Evolutionary conservation across 2,888 invertebrate genomes (phyloP).

Genomic region (Troides helena): DNA sequence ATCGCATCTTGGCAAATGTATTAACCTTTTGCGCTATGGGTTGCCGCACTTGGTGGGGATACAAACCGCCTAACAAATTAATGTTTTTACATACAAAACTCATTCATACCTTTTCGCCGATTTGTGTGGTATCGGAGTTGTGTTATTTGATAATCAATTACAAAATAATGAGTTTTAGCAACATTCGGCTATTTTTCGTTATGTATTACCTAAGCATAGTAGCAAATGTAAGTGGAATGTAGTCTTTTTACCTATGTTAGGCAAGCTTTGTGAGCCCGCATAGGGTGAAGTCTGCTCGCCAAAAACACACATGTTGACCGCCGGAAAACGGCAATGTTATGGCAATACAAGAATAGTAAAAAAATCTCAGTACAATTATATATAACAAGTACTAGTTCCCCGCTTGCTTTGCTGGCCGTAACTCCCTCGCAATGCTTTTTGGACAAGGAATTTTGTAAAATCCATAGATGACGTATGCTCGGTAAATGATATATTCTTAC

Average conservation of each 20-base stretch:
- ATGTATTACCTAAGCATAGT: background rate
- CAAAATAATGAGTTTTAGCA: background rate
- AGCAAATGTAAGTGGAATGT: background rate
- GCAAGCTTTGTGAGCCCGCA: too few relatives aligned
- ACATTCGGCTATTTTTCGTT: background rate
- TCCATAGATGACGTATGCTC: too few relatives aligned
- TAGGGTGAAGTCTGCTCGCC: too few relatives aligned
- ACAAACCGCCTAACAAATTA: background rate
- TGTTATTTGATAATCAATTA: background rate
- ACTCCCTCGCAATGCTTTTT: too few relatives aligned
- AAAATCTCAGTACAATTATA: too few relatives aligned
- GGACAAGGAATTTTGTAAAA: too few relatives aligned
- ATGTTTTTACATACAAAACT: background rate
- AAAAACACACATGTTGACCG: too few relatives aligned
- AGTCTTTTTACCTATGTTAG: background rate
- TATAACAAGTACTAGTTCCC: too few relatives aligned
- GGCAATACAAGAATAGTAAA: too few relatives aligned
- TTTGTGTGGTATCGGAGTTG: background rate
- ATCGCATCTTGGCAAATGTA: background rate
- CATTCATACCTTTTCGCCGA: background rate
- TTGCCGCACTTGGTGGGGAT: background rate
- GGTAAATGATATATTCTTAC: too few relatives aligned
- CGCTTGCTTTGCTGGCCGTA: too few relatives aligned
- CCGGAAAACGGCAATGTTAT: too few relatives aligned
- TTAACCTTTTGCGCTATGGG: background rate